These are phyloP conservation scores for Tetanocera ferruginea DNA, from an alignment of 2,888 invertebrate species.

Conservation along the genomic window DNA sequence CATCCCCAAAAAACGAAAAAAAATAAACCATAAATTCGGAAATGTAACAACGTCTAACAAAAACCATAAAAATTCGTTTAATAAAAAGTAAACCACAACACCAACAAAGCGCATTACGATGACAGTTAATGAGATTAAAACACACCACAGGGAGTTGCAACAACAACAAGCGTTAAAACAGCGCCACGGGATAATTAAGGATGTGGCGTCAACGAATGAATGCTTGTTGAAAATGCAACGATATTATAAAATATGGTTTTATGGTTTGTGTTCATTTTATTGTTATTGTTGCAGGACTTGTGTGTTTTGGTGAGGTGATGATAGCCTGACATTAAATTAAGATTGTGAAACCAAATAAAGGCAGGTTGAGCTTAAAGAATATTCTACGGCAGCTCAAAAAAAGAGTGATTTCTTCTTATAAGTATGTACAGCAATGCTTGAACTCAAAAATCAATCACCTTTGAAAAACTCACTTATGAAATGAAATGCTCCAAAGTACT, in stretches of 20 bases:
- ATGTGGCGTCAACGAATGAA: neutral
- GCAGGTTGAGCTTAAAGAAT: no score
- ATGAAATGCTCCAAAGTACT: neutral
- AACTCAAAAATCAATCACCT: neutral
- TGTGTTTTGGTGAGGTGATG: neutral
- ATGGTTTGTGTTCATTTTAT: neutral
- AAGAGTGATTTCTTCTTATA: neutral
- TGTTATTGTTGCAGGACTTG: neutral
- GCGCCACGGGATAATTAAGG: conserved; percentile 23
- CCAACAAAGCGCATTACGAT: conserved; percentile 32
- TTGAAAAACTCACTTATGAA: neutral
- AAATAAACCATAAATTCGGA: no score
- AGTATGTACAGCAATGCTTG: neutral
- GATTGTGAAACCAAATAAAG: neutral
- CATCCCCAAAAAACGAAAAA: no score
- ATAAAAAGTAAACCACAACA: conserved; percentile 34
- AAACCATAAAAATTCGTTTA: conserved; percentile 35
- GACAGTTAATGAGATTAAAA: conserved; percentile 63
- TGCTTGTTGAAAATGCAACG: neutral
- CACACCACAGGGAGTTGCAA: conserved; percentile 53
- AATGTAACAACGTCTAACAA: conserved; percentile 20
- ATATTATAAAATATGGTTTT: conserved; percentile 11
- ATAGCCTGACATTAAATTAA: neutral
- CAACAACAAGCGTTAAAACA: neutral
- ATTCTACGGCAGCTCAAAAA: no score